Evolutionary conservation across 2,888 invertebrate genomes (phyloP), one percentile per base, ranked within the genome.

Genomic region (Sminthurides aquaticus): DNA sequence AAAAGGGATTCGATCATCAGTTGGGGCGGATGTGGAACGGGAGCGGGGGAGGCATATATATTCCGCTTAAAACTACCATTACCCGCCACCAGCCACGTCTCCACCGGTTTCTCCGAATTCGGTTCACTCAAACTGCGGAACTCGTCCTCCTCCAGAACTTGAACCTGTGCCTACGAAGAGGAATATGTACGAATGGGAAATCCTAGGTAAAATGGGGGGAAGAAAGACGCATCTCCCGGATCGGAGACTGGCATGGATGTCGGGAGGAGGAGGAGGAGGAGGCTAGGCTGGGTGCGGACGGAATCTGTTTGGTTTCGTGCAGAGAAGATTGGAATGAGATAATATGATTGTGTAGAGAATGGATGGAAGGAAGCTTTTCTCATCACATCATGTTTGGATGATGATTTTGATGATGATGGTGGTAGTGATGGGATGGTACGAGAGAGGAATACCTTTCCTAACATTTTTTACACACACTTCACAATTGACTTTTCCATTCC

Each of bases 401-500:
- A 58, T n/a, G 28, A 58, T 48, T 18, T 15, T 57, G 56, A 56
- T 3, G 57, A 15, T 18, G 18, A 48, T 48, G 24, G 48, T 28
- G 34, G 43, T 22, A 18, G 24, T n/a, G 34, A 58, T 20, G 29
- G 28, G 22, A 57, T 28, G 28, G 29, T 26, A 28, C 20, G 57
- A 24, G 22, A 57, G 57, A 34, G 15, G 49, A 49, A 55, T 55
- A 22, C 24, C 22, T 18, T 2, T n/a, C n/a, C n/a, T n/a, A 20
- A 22, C 49, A n/a, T 49, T 22, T 49, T 49, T 49, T n/a, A 49
- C 49, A 20, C 49, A 20, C 20, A 49, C 49, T 2, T n/a, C n/a
- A 43, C 8, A 43, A 57, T 29, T 54, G 61, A 61, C 61, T 62
- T 57, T 20, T 54, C 11, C 22, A 11, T 15, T 54, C 54, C n/a